Conservation (phyloP, 2,888 invertebrate genomes). For the Yponomeuta evonymella region DNA sequence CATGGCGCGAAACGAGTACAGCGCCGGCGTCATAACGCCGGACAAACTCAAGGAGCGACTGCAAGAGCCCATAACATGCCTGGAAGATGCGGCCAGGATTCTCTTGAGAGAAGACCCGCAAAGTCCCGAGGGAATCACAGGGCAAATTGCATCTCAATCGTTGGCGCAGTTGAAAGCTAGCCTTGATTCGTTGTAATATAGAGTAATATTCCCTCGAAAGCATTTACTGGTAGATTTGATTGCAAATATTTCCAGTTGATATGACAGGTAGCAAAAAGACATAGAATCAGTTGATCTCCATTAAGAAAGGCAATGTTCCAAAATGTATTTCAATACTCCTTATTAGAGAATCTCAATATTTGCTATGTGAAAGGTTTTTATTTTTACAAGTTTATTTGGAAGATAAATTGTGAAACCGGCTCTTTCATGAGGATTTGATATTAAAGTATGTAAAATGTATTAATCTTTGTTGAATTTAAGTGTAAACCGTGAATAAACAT, state of each 20-base stretch:
- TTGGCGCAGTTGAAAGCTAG: slow-evolving; percentile 59
- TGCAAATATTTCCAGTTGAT: neutral
- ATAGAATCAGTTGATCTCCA: no score
- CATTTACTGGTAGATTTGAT: neutral
- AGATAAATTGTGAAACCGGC: no score
- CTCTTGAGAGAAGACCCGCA: slow-evolving; percentile 80
- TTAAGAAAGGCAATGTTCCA: no score
- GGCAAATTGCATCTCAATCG: slow-evolving; percentile 74
- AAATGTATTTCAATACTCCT: no score
- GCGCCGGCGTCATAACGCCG: slow-evolving; percentile 74
- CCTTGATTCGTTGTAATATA: slow-evolving; percentile 44
- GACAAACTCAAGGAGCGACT: slow-evolving; percentile 78
- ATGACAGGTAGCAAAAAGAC: no score
- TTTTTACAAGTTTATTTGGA: no score
- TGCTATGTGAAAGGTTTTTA: no score
- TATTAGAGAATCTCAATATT: no score
- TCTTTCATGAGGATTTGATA: no score
- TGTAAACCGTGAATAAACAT: neutral
- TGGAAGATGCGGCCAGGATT: slow-evolving; percentile 80
- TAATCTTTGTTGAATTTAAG: neutral
- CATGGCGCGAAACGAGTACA: slow-evolving; percentile 80
- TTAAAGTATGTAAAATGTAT: neutral
- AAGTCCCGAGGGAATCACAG: slow-evolving; percentile 80
- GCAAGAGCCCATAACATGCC: slow-evolving; percentile 77
- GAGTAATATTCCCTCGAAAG: neutral